Base-by-base conservation (phyloP, 1,140 invertebrate species). In the Euwallacea fornicatus region DNA sequence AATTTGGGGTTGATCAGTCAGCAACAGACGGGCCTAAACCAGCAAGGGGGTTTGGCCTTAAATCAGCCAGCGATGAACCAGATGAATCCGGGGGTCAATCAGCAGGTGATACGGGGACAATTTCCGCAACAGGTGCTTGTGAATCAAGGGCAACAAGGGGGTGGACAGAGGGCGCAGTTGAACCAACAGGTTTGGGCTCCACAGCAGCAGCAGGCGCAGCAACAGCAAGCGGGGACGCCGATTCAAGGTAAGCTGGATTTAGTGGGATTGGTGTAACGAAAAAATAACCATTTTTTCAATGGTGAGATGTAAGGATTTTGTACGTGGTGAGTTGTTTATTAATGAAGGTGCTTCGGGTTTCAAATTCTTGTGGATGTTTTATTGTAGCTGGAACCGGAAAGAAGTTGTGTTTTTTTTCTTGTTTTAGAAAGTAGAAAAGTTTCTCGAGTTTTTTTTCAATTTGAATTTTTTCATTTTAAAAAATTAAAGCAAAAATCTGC, bases 131-230 rank as follows among this genome's bases (percentile, higher is more conserved):
- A 78, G 64, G 74, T 77, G 11, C 69, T 77, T 42, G 78, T 78
- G 10, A 77, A 76, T 65, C 76, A 77, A 54, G 72, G 75, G 44
- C 79, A 81, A 59, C 83, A 82, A 63, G 62, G 50, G 6, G 77
- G 75, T 67, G 77, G 79, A 13, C 79, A 75, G 67, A 67, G 73
- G 16, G 64, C 59, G 41, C 74, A 75, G 59, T 61, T 75, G n/a
- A 74, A 72, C 68, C 77, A 77, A 72, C 74, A 76, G 21, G 62
- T 74, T 50, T 77, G 71, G 76, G 71, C 80, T 0, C 79, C 67
- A n/a, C 71, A 72, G 16, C 64, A 67, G 41, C 77, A 82, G 59
- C 81, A 82, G 68, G 79, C 80, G 2, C 79, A 69, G 42, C 64
- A 67, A 41, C 77, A 82, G 58, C 81, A 81, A 61, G 62, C 60